Base-by-base conservation (phyloP, 1,140 invertebrate genomes). In the Cephus cinctus region DNA sequence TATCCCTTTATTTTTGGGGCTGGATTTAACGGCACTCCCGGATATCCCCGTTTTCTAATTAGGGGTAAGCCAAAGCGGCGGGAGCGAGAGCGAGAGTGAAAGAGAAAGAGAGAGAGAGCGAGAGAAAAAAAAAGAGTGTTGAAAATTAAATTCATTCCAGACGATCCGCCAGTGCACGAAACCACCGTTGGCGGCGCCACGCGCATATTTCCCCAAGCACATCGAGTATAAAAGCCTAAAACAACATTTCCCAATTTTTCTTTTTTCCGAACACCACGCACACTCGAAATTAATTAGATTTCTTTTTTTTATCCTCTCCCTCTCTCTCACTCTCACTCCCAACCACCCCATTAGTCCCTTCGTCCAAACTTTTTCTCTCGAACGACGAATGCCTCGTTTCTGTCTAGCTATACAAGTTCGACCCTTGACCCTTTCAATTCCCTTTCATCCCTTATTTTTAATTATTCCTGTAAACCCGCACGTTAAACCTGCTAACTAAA, bases 191-290 rank as follows among this genome's bases (percentile, higher is more conserved):
- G 5, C 18, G 21, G 6, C 6, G 38, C 8, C 18, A 18, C 39
- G 12, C 23, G n/a, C n/a, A n/a, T n/a, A n/a, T n/a, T n/a, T n/a
- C n/a, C n/a, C n/a, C n/a, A n/a, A n/a, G n/a, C n/a, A n/a, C n/a
- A n/a, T n/a, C n/a, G n/a, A n/a, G 20, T 39, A 54, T 63, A 54
- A 59, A 59, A 52, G 56, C 58, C 58, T 61, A 57, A 63, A 63
- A 61, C 54, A 63, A 63, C 61, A 59, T 63, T 61, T 59, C 52
- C 56, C 53, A 54, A 43, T 56, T 50, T 52, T 50, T 43, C 45
- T 53, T 44, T 55, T 50, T 42, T 38, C 46, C 23, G 22, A 38
- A n/a, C 21, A 6, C 23, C 27, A 36, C 25, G 30, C 39, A 50
- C 48, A 50, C 20, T 25, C 20, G 49, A 52, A 52, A 52, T 57